These are phyloP conservation scores for Drosophila mimica DNA, from an alignment of 2,888 invertebrate genomes.

Conservation along the genomic window DNA sequence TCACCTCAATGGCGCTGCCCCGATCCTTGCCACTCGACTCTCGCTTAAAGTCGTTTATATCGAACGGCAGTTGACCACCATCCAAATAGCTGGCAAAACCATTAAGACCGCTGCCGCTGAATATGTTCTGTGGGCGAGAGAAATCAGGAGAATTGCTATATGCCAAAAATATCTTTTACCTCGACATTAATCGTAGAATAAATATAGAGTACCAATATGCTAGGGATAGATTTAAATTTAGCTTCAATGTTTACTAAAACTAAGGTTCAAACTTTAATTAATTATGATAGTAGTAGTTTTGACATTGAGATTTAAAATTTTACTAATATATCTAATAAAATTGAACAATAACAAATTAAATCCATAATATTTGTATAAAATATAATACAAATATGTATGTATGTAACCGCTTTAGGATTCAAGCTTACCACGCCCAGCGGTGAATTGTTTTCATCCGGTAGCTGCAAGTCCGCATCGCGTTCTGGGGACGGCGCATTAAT, in stretches of 20 bases:
- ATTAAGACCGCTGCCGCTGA: constrained; percentile 84
- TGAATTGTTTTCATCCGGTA: constrained; percentile 87
- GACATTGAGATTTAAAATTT: not conserved
- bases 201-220: not conserved
- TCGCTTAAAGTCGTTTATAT: constrained; percentile 85
- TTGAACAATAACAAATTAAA: not conserved
- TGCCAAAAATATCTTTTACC: constrained; percentile 21
- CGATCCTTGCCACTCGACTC: constrained; percentile 68
- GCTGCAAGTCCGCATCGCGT: constrained; percentile 92
- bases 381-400: not conserved
- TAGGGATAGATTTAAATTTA: too few relatives aligned
- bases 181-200: constrained; percentile 8
- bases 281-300: not conserved
- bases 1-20: constrained; percentile 86
- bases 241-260: not conserved
- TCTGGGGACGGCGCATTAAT: constrained; percentile 91
- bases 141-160: constrained; percentile 27
- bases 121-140: constrained; percentile 71
- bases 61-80: constrained; percentile 87
- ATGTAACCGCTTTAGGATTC: not conserved
- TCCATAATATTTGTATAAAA: not conserved
- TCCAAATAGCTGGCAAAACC: constrained; percentile 89
- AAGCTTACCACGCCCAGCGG: constrained; percentile 71
- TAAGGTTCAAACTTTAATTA: not conserved
- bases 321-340: not conserved